Percentiles rank a stretch among this genome's conserved stretches.
These are phyloP conservation scores for Tetranychus truncatus DNA, from an alignment of 2,888 invertebrate genomes.

Conservation along the genomic window DNA sequence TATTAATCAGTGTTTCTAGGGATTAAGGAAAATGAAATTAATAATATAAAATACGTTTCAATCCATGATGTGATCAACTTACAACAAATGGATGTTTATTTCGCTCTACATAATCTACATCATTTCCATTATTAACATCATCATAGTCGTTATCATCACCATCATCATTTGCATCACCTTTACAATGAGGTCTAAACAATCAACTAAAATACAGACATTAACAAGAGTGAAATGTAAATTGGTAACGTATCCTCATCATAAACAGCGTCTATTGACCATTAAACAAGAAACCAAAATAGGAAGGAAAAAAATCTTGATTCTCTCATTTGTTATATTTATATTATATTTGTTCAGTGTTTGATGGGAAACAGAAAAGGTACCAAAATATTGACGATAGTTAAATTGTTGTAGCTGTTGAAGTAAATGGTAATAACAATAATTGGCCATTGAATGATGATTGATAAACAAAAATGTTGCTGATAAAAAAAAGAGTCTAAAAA, in stretches of 20 bases:
- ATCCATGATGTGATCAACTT: background rate
- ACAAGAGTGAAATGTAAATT: background rate
- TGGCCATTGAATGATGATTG: background rate
- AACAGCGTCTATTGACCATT: background rate
- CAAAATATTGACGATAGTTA: background rate
- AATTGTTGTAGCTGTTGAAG: background rate
- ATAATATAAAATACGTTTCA: background rate
- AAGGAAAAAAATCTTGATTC: background rate
- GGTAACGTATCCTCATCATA: background rate
- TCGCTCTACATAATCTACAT: background rate
- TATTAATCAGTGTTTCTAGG: no score
- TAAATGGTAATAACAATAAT: background rate
- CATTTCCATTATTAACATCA: background rate
- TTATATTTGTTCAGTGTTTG: background rate
- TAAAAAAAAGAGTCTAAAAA: background rate
- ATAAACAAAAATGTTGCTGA: background rate
- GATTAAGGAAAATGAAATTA: no score
- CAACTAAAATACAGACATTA: no score
- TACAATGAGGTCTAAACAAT: background rate
- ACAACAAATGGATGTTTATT: background rate
- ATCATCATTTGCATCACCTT: background rate
- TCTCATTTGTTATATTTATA: background rate
- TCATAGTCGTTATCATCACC: background rate
- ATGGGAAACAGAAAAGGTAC: background rate
- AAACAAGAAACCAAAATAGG: background rate